Conservation (phyloP, 1,140 invertebrate genomes). For the Contarinia nasturtii region DNA sequence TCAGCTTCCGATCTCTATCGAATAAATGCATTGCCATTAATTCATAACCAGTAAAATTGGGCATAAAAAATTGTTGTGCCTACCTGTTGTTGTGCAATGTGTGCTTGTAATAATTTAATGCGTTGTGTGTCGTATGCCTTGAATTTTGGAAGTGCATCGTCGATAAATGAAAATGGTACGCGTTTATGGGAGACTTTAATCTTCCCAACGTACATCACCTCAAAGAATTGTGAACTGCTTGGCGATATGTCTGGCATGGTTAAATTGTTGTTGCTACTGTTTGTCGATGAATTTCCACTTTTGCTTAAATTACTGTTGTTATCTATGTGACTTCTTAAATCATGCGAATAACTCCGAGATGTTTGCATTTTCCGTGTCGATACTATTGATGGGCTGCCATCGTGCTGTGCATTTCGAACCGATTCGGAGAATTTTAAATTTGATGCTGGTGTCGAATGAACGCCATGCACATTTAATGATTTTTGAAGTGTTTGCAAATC, state of each 20-base stretch:
- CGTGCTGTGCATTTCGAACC: conserved; percentile 18
- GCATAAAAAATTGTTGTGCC: not conserved
- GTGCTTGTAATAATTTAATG: conserved; percentile 22
- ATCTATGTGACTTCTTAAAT: conserved; percentile 11
- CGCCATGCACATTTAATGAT: conserved; percentile 7
- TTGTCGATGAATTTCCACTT: conserved; percentile 17
- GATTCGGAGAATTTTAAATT: conserved; percentile 21
- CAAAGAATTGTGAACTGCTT: conserved; percentile 69
- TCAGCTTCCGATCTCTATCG: conserved; percentile 11
- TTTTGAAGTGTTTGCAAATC: conserved; percentile 7
- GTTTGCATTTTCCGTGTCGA: conserved; percentile 19
- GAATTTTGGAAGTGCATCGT: conserved; percentile 75
- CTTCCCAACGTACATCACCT: conserved; percentile 75
- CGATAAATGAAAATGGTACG: conserved; percentile 72
- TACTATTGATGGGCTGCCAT: conserved; percentile 19
- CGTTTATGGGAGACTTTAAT: conserved; percentile 68
- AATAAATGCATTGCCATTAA: not conserved
- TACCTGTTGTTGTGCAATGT: not conserved
- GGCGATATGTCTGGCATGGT: conserved; percentile 61
- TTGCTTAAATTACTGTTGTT: conserved; percentile 8
- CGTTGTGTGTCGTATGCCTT: conserved; percentile 56
- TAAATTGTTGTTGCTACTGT: conserved; percentile 19
- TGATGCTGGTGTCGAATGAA: conserved; percentile 19
- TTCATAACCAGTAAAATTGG: not conserved
- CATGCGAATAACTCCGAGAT: conserved; percentile 22